Percentiles rank a stretch among this genome's conserved stretches.
phyloP scores from a whole-genome alignment of 2,797 vertebrate genomes.

The Xerus rutilus region DNA sequence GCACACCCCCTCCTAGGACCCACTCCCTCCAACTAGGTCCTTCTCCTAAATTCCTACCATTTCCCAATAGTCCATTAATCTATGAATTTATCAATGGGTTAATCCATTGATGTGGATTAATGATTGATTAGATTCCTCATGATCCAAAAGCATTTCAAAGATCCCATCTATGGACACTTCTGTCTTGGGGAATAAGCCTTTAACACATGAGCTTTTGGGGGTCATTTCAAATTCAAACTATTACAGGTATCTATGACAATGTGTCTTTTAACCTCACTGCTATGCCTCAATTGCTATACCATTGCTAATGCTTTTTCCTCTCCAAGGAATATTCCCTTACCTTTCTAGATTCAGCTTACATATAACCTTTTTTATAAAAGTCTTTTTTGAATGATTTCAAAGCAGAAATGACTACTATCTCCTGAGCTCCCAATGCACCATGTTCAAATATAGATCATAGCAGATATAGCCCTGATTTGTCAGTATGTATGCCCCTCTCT shows the following conservation, averaged over 20 bases:
- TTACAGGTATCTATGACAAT: neutral
- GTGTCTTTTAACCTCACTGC: neutral
- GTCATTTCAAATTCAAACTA: neutral
- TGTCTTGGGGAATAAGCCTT: neutral
- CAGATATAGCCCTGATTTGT: neutral
- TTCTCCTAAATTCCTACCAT: neutral
- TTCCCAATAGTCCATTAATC: neutral
- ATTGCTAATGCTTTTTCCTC: neutral
- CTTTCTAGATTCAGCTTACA: neutral
- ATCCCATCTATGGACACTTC: neutral
- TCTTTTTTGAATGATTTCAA: neutral
- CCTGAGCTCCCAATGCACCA: neutral
- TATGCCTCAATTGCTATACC: neutral
- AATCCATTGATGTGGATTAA: too few relatives aligned
- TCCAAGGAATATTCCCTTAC: neutral
- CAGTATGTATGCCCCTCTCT: neutral
- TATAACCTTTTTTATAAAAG: neutral
- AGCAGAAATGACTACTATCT: neutral
- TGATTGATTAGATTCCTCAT: too few relatives aligned
- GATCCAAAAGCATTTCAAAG: neutral
- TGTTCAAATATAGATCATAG: neutral
- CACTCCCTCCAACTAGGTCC: neutral
- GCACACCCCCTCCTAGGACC: neutral
- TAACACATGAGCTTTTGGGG: neutral
- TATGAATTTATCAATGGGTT: neutral